Conservation (phyloP, 1,140 invertebrate species). For the Daktulosphaira vitifoliae region DNA sequence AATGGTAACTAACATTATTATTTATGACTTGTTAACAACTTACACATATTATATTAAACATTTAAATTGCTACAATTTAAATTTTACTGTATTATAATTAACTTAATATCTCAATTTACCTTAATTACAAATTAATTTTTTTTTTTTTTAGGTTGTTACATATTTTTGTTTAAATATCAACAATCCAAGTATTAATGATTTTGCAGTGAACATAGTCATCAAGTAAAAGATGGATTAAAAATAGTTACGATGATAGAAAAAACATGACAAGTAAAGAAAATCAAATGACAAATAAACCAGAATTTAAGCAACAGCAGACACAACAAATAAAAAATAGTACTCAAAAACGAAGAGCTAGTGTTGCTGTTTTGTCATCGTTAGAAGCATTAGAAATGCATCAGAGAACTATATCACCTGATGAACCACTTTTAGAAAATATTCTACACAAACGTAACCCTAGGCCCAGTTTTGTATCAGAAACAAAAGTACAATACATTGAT, state of each 20-base stretch:
- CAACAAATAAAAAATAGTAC: background rate
- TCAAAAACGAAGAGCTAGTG: slow-evolving; percentile 16
- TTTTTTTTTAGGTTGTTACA: too few species aligned
- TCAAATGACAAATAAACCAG: background rate
- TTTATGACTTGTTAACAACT: too few species aligned
- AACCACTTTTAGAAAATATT: slow-evolving; percentile 1
- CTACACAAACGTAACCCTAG: slow-evolving; percentile 9
- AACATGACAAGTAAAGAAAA: slow-evolving; percentile 1
- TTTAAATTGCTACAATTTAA: too few species aligned
- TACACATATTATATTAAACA: too few species aligned
- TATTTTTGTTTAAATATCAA: background rate
- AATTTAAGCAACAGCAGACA: background rate
- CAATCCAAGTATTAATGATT: background rate
- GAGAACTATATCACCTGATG: slow-evolving; percentile 7
- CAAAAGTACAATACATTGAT: slow-evolving; percentile 23
- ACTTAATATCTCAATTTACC: too few species aligned
- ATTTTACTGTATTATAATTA: too few species aligned
- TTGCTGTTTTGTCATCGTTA: background rate
- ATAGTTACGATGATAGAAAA: background rate
- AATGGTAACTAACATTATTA: too few species aligned
- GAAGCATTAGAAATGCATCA: slow-evolving; percentile 18
- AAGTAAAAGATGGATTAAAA: background rate
- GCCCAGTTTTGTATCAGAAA: slow-evolving; percentile 24
- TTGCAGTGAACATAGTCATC: slow-evolving; percentile 19
- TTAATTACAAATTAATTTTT: too few species aligned